Evolutionary conservation across 2,113 vertebrate species (phyloP).

Genomic region (Caretta caretta): DNA sequence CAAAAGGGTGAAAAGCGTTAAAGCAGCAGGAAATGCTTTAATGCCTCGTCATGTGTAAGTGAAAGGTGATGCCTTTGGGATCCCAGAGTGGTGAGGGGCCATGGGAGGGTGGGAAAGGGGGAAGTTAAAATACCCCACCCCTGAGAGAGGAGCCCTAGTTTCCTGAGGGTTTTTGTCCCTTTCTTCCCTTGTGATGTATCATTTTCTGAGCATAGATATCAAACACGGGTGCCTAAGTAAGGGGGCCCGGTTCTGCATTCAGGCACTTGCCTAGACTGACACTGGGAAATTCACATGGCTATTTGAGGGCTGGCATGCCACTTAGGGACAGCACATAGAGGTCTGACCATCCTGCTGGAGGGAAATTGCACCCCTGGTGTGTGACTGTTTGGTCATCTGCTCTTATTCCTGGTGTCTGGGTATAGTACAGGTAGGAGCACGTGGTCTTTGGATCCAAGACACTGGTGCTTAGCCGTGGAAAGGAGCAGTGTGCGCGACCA

Average conservation of each 20-base stretch:
- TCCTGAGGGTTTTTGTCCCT: neutral
- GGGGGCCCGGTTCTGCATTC: neutral
- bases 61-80: neutral
- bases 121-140: neutral
- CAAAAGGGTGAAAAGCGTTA: neutral
- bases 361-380: neutral
- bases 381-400: neutral
- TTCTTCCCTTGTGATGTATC: neutral
- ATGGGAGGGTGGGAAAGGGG: neutral
- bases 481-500: neutral
- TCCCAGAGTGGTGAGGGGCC: neutral
- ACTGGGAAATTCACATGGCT: neutral
- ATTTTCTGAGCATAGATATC: neutral
- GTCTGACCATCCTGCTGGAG: neutral
- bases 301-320: neutral
- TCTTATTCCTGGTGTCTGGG: neutral
- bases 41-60: neutral
- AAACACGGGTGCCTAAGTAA: neutral
- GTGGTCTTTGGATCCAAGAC: neutral
- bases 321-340: neutral
- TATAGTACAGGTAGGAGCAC: neutral
- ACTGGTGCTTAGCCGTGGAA: neutral
- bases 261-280: neutral
- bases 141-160: neutral
- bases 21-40: neutral